Evolutionary conservation across 1,140 invertebrate genomes (phyloP).

Genomic region (Rhyzopertha dominica): DNA sequence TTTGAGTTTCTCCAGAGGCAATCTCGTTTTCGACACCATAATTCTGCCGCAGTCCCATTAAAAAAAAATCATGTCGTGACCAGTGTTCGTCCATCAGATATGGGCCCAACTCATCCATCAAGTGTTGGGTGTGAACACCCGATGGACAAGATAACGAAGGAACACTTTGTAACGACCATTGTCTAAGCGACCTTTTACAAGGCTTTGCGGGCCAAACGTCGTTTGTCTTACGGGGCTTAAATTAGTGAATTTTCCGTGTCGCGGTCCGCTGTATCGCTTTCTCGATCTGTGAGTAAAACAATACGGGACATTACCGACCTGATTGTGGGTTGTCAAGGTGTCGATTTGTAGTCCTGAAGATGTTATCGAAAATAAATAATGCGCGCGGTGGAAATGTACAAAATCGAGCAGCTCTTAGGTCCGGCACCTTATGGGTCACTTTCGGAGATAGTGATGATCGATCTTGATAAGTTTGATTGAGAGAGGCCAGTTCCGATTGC

Average conservation of each 20-base stretch:
- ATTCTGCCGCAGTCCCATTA: too few species aligned
- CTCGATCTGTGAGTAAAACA: slow-evolving; percentile 38
- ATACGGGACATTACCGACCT: slow-evolving; percentile 43
- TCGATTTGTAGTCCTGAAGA: slow-evolving; percentile 45
- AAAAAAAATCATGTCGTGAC: slow-evolving; percentile 42
- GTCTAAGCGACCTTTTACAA: slow-evolving; percentile 43
- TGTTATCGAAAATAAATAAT: slow-evolving; percentile 47
- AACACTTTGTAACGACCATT: slow-evolving; percentile 45
- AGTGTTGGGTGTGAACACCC: slow-evolving; percentile 43
- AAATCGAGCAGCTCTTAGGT: slow-evolving; percentile 31
- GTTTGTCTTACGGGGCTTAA: slow-evolving; percentile 45
- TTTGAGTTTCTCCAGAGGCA: too few species aligned
- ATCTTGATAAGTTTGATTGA: slow-evolving; percentile 46
- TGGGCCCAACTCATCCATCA: slow-evolving; percentile 41
- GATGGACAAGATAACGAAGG: slow-evolving; percentile 44
- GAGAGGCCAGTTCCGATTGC: slow-evolving; percentile 44
- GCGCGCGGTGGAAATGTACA: slow-evolving; percentile 38
- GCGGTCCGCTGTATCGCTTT: too few species aligned
- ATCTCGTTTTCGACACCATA: too few species aligned
- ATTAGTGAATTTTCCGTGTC: too few species aligned
- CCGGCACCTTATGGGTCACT: slow-evolving; percentile 26
- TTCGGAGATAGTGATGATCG: slow-evolving; percentile 24
- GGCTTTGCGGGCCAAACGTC: slow-evolving; percentile 40
- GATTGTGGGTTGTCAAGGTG: slow-evolving; percentile 47
- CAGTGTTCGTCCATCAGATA: slow-evolving; percentile 39